Evolutionary conservation across 2,888 invertebrate genomes (phyloP).

Genomic region (Neocrepidodera transversa): DNA sequence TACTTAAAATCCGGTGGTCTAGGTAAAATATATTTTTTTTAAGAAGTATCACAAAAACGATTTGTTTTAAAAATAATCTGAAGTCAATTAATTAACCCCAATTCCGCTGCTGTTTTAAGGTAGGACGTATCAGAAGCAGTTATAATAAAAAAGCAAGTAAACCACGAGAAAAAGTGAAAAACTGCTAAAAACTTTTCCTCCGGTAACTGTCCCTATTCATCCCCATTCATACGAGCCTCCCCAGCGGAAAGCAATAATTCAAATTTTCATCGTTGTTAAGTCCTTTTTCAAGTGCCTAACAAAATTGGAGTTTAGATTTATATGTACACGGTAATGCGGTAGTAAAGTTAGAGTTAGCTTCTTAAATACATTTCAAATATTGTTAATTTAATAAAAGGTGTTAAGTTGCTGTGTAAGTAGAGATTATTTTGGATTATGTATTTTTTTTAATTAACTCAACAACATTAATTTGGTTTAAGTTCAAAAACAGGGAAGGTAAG

Average conservation of each 20-base stretch:
- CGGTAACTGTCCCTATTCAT: constrained; percentile 23
- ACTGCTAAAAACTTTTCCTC: constrained; percentile 16
- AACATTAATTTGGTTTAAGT: too few species aligned
- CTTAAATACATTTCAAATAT: background rate
- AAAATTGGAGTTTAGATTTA: constrained; percentile 21
- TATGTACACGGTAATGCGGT: background rate
- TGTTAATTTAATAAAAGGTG: background rate
- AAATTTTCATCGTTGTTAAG: constrained; percentile 22
- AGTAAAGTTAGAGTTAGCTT: background rate
- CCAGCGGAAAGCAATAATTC: constrained; percentile 21
- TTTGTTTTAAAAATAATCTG: too few species aligned
- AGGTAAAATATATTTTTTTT: too few species aligned
- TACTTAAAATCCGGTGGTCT: too few species aligned
- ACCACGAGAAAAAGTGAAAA: background rate
- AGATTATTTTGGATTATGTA: too few species aligned
- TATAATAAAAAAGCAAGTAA: constrained; percentile 13
- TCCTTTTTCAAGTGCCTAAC: constrained; percentile 16
- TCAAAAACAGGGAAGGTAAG: too few species aligned
- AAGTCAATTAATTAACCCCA: too few species aligned
- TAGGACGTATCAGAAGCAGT: constrained; percentile 4
- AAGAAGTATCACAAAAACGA: too few species aligned
- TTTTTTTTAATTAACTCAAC: too few species aligned
- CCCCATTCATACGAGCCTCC: constrained; percentile 13
- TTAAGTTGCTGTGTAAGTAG: too few species aligned
- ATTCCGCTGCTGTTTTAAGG: background rate